Percentiles rank a stretch among this genome's conserved stretches.
phyloP scores from a whole-genome alignment of 1,140 invertebrate species.

The Drosophila suzukii region DNA sequence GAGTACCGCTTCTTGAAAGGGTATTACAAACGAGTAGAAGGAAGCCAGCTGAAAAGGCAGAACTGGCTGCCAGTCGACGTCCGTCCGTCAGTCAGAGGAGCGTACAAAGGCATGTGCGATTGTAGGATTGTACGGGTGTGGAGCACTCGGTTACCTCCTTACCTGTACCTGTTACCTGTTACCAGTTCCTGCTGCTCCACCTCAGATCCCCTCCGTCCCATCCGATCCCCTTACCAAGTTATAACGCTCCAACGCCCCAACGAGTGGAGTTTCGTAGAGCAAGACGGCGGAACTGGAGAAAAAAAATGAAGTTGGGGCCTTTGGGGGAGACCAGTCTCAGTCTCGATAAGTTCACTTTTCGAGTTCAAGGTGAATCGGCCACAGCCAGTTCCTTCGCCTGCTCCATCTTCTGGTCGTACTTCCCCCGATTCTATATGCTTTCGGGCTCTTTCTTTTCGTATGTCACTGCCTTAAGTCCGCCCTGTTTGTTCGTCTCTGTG shows the following conservation, averaged over 20 bases:
- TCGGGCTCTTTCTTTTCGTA: slow-evolving; percentile 17
- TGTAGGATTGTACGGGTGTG: slow-evolving; percentile 16
- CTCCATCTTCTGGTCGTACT: slow-evolving; percentile 12
- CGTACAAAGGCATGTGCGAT: slow-evolving; percentile 36
- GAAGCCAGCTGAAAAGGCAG: slow-evolving; percentile 40
- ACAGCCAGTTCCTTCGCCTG: slow-evolving; percentile 32
- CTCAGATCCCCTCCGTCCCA: neutral
- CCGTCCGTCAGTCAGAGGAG: slow-evolving; percentile 35
- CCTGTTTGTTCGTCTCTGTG: slow-evolving; percentile 38
- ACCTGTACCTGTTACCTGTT: slow-evolving; percentile 17
- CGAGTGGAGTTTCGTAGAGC: slow-evolving; percentile 28
- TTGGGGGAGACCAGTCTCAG: slow-evolving; percentile 5
- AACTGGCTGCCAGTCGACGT: slow-evolving; percentile 44
- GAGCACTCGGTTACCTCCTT: slow-evolving; percentile 24
- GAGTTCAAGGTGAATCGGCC: slow-evolving; percentile 78
- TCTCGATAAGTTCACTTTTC: slow-evolving; percentile 70
- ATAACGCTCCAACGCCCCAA: slow-evolving; percentile 62
- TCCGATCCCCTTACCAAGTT: slow-evolving; percentile 32
- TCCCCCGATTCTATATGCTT: slow-evolving; percentile 13
- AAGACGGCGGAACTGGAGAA: slow-evolving; percentile 38
- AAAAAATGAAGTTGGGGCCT: slow-evolving; percentile 20
- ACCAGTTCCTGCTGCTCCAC: slow-evolving; percentile 30
- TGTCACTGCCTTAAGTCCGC: slow-evolving; percentile 51
- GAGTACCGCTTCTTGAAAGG: neutral
- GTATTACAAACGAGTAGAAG: slow-evolving; percentile 21